Evolutionary conservation across 2,888 invertebrate genomes (phyloP).

Genomic region (Synanthedon andrenaeformis): DNA sequence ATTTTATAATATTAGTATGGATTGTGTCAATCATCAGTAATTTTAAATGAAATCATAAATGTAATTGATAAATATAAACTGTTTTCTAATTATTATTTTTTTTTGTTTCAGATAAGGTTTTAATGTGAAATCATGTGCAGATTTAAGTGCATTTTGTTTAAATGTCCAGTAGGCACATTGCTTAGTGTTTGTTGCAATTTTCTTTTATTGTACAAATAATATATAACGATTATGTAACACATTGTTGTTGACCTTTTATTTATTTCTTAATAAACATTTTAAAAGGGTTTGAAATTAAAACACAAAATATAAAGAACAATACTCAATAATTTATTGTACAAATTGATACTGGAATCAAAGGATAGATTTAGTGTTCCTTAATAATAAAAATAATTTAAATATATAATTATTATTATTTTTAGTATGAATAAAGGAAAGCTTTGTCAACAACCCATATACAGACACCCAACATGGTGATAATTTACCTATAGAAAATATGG

Average conservation of each 20-base stretch:
- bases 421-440: constrained; percentile 39
- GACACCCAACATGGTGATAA: constrained; percentile 39
- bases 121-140: constrained; percentile 27
- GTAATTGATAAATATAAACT: no score
- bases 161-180: constrained; percentile 34
- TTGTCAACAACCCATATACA: constrained; percentile 57
- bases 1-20: no score
- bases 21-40: no score
- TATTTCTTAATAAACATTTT: not conserved
- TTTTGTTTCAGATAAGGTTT: constrained; percentile 40
- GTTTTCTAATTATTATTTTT: not conserved
- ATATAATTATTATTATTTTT: constrained; percentile 25
- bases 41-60: no score
- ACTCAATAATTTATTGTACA: constrained; percentile 59
- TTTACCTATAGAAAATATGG: constrained; percentile 21
- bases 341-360: constrained; percentile 62
- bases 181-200: constrained; percentile 48
- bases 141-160: constrained; percentile 18
- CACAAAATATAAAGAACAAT: constrained; percentile 35
- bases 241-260: constrained; percentile 22
- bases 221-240: constrained; percentile 38
- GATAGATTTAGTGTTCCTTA: constrained; percentile 47
- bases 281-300: constrained; percentile 16
- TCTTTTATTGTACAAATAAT: constrained; percentile 49
- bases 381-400: constrained; percentile 45